Percentiles rank a stretch among this genome's conserved stretches.
These are phyloP conservation scores for Pterocles gutturalis DNA, from an alignment of 2,113 vertebrate species.

Conservation along the genomic window DNA sequence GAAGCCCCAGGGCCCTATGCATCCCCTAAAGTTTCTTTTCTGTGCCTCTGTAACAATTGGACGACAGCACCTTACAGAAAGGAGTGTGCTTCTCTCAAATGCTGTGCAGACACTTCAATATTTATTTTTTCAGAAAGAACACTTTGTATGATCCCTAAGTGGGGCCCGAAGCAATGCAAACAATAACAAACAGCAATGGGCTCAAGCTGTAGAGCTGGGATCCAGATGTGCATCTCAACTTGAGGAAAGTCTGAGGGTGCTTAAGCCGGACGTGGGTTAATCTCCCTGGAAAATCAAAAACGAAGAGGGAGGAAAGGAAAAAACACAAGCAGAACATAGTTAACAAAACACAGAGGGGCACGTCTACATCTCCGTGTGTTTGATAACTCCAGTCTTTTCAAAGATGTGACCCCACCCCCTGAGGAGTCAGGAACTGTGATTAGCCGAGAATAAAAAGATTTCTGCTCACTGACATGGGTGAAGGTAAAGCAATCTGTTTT, in stretches of 20 bases:
- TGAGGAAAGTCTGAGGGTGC: neutral
- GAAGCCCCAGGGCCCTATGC: neutral
- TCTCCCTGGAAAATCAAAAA: neutral
- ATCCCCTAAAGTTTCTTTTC: neutral
- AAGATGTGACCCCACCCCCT: neutral
- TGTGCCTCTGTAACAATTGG: neutral
- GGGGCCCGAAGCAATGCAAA: constrained; percentile 14
- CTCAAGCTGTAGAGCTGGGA: neutral
- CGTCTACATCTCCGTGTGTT: neutral
- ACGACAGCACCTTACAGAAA: neutral
- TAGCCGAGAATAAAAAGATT: neutral
- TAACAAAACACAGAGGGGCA: neutral
- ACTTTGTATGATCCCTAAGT: constrained; percentile 15
- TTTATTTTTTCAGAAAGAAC: constrained; percentile 29
- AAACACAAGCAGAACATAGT: neutral
- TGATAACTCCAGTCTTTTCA: neutral
- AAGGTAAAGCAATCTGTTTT: neutral
- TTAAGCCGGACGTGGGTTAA: neutral
- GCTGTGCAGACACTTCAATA: neutral
- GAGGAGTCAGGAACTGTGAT: neutral
- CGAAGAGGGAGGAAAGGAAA: neutral
- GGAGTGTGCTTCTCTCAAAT: neutral
- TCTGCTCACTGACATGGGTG: neutral
- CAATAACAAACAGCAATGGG: constrained; percentile 5
- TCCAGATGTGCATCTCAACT: constrained; percentile 18